Evolutionary conservation across 2,888 invertebrate genomes (phyloP).

Genomic region (Drosophila ezoana): DNA sequence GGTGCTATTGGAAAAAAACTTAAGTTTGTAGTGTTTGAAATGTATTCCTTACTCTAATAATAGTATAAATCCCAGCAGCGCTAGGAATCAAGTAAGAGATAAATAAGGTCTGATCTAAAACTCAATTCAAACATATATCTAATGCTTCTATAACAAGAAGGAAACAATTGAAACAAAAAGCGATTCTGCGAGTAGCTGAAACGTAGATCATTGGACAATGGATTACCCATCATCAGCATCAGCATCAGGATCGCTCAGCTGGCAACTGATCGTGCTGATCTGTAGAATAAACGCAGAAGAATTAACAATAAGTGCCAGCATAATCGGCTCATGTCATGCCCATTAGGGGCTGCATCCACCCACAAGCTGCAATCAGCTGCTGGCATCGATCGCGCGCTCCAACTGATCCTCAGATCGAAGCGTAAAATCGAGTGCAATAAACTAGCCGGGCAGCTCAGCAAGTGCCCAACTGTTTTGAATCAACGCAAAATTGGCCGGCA

Average conservation of each 20-base stretch:
- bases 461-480: slow-evolving; percentile 64
- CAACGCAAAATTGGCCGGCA: slow-evolving; percentile 42
- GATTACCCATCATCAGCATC: slow-evolving; percentile 7
- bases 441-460: slow-evolving; percentile 57
- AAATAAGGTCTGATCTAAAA: too few relatives aligned
- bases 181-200: neutral
- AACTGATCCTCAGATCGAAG: slow-evolving; percentile 47
- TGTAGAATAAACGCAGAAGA: slow-evolving; percentile 20
- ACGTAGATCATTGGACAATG: slow-evolving; percentile 5
- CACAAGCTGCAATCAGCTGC: slow-evolving; percentile 24
- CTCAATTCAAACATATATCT: too few relatives aligned
- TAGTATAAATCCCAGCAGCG: too few relatives aligned
- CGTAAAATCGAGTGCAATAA: slow-evolving; percentile 80
- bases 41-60: too few relatives aligned
- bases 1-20: too few relatives aligned
- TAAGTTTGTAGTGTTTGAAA: too few relatives aligned
- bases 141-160: too few relatives aligned
- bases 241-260: slow-evolving; percentile 21
- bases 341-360: slow-evolving; percentile 43
- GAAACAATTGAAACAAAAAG: neutral
- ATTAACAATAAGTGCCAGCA: slow-evolving; percentile 37
- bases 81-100: too few relatives aligned
- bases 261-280: slow-evolving; percentile 35
- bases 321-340: slow-evolving; percentile 74
- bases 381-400: slow-evolving; percentile 27